Evolutionary conservation across 2,797 vertebrate genomes (phyloP).

Genomic region (Poecile montanus): DNA sequence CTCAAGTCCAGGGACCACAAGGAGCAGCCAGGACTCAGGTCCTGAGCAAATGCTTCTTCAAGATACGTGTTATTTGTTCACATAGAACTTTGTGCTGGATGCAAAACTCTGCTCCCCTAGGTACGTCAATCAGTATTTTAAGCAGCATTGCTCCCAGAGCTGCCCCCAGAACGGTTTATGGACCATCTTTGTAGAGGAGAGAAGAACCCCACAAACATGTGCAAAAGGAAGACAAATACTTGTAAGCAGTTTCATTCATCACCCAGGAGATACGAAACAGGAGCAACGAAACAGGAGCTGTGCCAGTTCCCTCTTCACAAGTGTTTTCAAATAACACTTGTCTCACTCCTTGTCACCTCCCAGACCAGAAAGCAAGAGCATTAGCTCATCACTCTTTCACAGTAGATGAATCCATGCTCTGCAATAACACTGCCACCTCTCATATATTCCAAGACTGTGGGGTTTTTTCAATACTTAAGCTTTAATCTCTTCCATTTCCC

Average conservation of each 20-base stretch:
- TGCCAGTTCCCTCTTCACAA: background rate
- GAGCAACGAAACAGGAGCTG: background rate
- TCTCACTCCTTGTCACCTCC: background rate
- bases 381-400: background rate
- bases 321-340: background rate
- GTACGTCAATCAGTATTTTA: background rate
- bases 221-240: background rate
- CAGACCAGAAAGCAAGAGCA: background rate
- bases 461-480: background rate
- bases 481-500: background rate
- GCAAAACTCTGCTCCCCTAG: background rate
- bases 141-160: background rate
- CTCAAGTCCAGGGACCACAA: background rate
- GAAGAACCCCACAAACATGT: background rate
- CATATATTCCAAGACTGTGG: background rate
- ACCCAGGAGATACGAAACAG: background rate
- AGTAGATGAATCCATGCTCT: background rate
- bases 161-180: background rate
- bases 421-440: background rate
- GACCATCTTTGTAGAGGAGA: background rate
- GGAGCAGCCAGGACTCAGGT: background rate
- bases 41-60: background rate
- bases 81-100: background rate
- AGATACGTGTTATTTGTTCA: background rate
- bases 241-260: background rate